Evolutionary conservation across 1,140 invertebrate species (phyloP).

Genomic region (Zaprionus nigranus): DNA sequence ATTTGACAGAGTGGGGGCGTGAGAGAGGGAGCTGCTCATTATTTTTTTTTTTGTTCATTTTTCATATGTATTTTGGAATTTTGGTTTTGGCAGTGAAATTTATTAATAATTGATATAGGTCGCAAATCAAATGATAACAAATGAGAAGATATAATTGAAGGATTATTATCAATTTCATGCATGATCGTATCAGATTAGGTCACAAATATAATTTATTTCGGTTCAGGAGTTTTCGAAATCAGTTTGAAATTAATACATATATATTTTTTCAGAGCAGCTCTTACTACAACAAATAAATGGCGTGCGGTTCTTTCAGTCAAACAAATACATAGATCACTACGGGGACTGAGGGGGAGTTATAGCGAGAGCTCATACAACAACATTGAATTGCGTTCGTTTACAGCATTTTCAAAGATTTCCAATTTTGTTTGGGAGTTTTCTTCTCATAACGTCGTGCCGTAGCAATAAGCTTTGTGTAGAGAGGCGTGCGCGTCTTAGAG

Average conservation of each 20-base stretch:
- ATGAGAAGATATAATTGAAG: neutral
- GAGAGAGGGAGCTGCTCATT: conserved; percentile 51
- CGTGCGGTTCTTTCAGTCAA: neutral
- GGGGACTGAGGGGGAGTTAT: neutral
- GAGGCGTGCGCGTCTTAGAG: conserved; percentile 61
- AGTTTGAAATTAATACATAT: neutral
- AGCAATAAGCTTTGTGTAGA: conserved; percentile 57
- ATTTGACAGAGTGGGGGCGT: conserved; percentile 29
- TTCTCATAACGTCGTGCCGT: conserved; percentile 34
- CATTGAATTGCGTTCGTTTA: conserved; percentile 49
- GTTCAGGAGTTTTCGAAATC: neutral
- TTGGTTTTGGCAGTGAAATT: conserved; percentile 62
- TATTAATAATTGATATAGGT: conserved; percentile 59
- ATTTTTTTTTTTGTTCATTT: conserved; percentile 18
- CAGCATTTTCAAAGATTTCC: conserved; percentile 47
- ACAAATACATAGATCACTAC: conserved; percentile 21
- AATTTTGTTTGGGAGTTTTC: conserved; percentile 41
- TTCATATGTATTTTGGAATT: conserved; percentile 16
- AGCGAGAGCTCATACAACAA: conserved; percentile 53
- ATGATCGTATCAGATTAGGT: neutral
- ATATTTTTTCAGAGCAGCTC: conserved; percentile 56
- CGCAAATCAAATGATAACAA: conserved; percentile 7
- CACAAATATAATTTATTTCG: neutral
- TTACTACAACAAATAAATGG: conserved; percentile 34
- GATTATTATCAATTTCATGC: neutral